Evolutionary conservation across 2,888 invertebrate species (phyloP), one percentile per base, ranked within the genome.

Genomic region (Brachynemurus nebulosus): DNA sequence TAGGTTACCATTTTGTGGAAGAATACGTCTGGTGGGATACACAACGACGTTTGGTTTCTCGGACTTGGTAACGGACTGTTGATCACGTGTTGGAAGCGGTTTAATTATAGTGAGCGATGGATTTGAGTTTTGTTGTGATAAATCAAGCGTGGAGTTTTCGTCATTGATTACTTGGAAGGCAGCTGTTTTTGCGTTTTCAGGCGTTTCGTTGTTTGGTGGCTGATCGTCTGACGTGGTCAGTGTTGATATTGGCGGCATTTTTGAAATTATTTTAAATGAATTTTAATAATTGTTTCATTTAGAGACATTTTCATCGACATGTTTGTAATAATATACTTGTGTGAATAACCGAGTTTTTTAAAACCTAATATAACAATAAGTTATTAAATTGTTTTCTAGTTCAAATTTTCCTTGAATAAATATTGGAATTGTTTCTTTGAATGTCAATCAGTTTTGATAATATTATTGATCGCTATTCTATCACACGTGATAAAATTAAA

Each of bases 31-130:
- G 7, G 67, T 66, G 18, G 73, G 73, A 51, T 69, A 68, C 45
- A 73, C 73, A 44, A 73, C 70, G 48, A 70, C 69, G 55, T 72
- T 72, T 16, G 72, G 72, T 56, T 71, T 70, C n/a, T 47, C 46
- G 35, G 49, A 36, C 19, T 25, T 17, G 23, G 18, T 44, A 9
- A 21, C 16, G 4, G 40, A 40, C 11, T 34, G 12, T 9, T 30
- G 34, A 18, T 38, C 35, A 54, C 51, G 49, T 61, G 62, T 42
- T 57, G 56, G 42, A 47, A 64, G 63, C 4, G 64, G 64, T 52
- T 63, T 64, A 36, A 64, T 55, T 3, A 16, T 18, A 12, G 35
- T n/a, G n/a, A n/a, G n/a, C n/a, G n/a, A 18, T n/a, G 8, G 16
- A 12, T 37, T 16, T 18, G 38, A 9, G 11, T 14, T 30, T 38